Conservation (phyloP, 2,797 vertebrate genomes). For the Rhinella marina region DNA sequence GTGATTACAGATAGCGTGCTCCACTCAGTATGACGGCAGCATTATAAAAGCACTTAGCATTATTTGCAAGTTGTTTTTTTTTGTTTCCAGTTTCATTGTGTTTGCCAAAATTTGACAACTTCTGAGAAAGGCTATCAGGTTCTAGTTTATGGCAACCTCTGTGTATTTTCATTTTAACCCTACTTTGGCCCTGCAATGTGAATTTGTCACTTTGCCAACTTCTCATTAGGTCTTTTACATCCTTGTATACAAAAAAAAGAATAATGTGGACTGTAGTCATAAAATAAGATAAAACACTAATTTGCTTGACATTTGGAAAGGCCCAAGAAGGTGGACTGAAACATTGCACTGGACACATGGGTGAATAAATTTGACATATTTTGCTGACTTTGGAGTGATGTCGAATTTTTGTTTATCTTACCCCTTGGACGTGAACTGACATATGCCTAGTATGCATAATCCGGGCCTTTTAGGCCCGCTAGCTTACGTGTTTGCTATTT, state of each 20-base stretch:
- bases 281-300: neutral
- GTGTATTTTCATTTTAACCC: neutral
- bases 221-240: too few species aligned
- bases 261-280: neutral
- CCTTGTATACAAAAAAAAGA: too few species aligned
- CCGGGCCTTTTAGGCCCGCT: too few species aligned
- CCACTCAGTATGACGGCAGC: neutral
- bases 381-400: too few species aligned
- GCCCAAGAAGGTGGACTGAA: too few species aligned
- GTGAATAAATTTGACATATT: too few species aligned
- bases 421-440: too few species aligned
- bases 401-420: too few species aligned
- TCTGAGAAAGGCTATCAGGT: neutral
- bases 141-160: neutral
- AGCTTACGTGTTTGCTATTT: too few species aligned
- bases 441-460: too few species aligned
- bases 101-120: constrained; percentile 33
- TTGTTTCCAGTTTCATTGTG: neutral
- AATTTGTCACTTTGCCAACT: neutral
- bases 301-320: too few species aligned
- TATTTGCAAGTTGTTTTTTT: neutral
- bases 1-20: neutral
- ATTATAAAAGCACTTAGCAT: constrained; percentile 10
- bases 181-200: neutral
- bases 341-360: too few species aligned